phyloP scores from a whole-genome alignment of 2,797 vertebrate species.

The Mallotus villosus region DNA sequence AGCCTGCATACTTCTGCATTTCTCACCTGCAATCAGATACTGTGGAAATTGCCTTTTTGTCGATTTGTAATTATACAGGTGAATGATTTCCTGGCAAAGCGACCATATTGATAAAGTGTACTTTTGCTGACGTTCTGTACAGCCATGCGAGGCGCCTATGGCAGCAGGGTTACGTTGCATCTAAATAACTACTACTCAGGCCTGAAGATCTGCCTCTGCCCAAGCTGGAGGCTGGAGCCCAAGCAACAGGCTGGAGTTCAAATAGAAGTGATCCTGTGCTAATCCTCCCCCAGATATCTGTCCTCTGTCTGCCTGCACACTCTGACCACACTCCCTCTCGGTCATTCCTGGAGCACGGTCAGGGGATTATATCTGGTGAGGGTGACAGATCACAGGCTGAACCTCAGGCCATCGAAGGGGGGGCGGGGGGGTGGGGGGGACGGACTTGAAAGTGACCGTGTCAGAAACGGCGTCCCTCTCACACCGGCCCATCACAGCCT shows the following conservation, averaged over 20 bases:
- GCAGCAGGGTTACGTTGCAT: constrained; percentile 33
- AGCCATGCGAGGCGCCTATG: constrained; percentile 24
- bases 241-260: neutral
- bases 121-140: constrained; percentile 44
- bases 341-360: constrained; percentile 3
- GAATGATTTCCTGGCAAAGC: constrained; percentile 63
- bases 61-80: constrained; percentile 65
- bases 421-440: neutral
- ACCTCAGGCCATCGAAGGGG: constrained; percentile 1
- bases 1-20: constrained; percentile 22
- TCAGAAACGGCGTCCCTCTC: constrained; percentile 12
- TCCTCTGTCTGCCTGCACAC: neutral
- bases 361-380: constrained; percentile 6
- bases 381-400: neutral
- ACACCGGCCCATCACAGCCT: neutral
- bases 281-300: neutral
- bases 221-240: too few relatives aligned
- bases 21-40: constrained; percentile 62
- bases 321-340: neutral
- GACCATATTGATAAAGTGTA: constrained; percentile 46
- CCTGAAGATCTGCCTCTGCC: too few relatives aligned
- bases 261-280: neutral
- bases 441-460: constrained; percentile 10
- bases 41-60: constrained; percentile 59
- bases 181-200: constrained; percentile 17